A percentile compares a stretch with the other conserved stretches of the same genome.
These are phyloP conservation scores for Manis pentadactyla DNA, from an alignment of 2,797 vertebrate genomes.

Conservation along the genomic window DNA sequence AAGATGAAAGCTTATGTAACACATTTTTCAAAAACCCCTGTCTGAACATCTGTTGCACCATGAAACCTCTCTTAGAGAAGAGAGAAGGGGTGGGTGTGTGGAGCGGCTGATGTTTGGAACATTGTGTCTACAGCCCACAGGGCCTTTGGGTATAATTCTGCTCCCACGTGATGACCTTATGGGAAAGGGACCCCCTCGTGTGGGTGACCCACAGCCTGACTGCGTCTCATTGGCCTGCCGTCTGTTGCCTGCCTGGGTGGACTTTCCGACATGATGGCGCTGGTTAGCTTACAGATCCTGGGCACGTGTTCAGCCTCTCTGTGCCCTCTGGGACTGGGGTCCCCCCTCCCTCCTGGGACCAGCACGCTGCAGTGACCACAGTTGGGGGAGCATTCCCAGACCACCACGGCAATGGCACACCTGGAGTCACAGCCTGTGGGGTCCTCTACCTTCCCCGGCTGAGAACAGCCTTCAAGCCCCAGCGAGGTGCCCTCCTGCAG, in stretches of 20 bases:
- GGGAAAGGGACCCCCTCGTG: not conserved
- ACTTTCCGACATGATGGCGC: not conserved
- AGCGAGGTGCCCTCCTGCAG: not conserved
- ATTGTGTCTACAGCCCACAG: not conserved
- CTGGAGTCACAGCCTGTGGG: not conserved
- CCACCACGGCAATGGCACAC: rapidly evolving
- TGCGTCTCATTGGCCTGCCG: not conserved
- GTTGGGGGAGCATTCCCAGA: not conserved
- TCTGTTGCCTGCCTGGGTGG: not conserved
- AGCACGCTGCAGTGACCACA: not conserved
- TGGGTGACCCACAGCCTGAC: not conserved
- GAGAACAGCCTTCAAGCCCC: not conserved
- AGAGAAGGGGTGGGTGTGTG: not conserved
- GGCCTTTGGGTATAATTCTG: not conserved
- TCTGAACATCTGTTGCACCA: not conserved
- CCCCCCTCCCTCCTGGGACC: not conserved
- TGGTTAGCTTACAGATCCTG: not conserved
- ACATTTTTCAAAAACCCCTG: not conserved
- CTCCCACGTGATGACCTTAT: not conserved
- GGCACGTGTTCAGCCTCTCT: not conserved
- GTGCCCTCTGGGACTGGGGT: not conserved
- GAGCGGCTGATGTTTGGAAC: not conserved
- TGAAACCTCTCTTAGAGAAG: conserved; percentile 35
- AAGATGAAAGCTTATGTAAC: conserved; percentile 52
- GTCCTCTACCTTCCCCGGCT: not conserved